Conservation (phyloP, 1,140 invertebrate species). For the Neuroterus valhalla region DNA sequence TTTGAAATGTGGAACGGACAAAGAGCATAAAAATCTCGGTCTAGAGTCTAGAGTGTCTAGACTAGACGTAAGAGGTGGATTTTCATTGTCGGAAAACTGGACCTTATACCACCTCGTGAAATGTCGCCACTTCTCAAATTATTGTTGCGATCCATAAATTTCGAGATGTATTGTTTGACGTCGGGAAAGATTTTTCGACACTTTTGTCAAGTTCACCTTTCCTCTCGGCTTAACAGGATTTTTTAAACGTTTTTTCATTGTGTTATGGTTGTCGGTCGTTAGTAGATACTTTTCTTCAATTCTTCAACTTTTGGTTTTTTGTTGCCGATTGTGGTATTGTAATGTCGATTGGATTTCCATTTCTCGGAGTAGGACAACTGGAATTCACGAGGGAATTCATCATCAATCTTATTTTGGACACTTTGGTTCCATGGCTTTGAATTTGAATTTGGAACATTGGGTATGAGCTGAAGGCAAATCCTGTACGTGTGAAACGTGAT, state of each 20-base stretch:
- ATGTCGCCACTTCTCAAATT: conserved; percentile 6
- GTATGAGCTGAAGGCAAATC: no score
- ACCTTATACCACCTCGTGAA: not conserved
- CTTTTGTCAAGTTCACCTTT: not conserved
- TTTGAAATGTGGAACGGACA: not conserved
- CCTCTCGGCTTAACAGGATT: not conserved
- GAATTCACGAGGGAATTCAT: no score
- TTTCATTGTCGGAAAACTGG: conserved; percentile 19
- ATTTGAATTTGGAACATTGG: no score
- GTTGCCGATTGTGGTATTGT: no score
- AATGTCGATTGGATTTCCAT: no score
- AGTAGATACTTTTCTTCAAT: no score
- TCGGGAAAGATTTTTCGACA: not conserved
- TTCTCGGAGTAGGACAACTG: no score
- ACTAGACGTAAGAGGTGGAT: not conserved
- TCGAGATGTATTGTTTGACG: conserved; percentile 1
- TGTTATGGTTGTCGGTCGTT: not conserved
- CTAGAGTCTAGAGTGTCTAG: no score
- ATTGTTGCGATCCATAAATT: conserved; percentile 3
- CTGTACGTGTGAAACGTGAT: no score
- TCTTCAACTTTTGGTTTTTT: no score
- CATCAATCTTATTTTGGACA: no score
- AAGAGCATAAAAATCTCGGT: conserved; percentile 9
- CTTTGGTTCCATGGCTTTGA: no score
- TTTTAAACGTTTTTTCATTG: not conserved